These are phyloP conservation scores for Heliconius cydno DNA, from an alignment of 2,888 invertebrate genomes.

Conservation along the genomic window DNA sequence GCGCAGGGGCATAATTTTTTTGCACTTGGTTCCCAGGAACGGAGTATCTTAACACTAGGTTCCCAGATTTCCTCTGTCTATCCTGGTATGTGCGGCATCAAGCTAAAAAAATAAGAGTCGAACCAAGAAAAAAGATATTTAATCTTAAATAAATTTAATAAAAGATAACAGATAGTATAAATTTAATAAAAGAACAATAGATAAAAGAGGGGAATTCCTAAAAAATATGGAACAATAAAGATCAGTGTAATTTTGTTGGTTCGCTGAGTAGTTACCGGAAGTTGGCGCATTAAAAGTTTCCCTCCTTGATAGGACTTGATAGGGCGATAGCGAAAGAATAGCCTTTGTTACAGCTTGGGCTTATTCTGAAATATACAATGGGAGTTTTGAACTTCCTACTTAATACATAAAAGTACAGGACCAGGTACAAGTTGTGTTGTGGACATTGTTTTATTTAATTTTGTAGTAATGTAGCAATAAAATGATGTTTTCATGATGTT, in stretches of 20 bases:
- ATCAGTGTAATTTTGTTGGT: constrained; percentile 61
- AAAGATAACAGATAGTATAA: constrained; percentile 43
- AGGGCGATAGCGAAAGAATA: constrained; percentile 25
- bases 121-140: constrained; percentile 57
- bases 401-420: not conserved
- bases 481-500: too few relatives aligned
- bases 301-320: constrained; percentile 67
- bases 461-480: not conserved
- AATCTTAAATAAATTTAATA: constrained; percentile 50
- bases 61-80: too few relatives aligned
- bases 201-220: constrained; percentile 45
- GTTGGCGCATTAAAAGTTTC: constrained; percentile 59
- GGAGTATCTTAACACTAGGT: too few relatives aligned
- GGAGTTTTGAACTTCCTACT: constrained; percentile 3
- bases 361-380: constrained; percentile 12
- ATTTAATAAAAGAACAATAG: constrained; percentile 58
- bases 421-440: not conserved
- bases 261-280: constrained; percentile 56
- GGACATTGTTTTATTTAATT: not conserved
- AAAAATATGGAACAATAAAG: constrained; percentile 62
- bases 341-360: constrained; percentile 6
- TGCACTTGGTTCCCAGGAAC: too few relatives aligned
- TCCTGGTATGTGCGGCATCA: not conserved
- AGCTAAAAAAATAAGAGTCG: constrained; percentile 48
- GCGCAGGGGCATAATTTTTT: too few relatives aligned